Conservation (phyloP, 2,113 vertebrate genomes). For the Prunella fulvescens region DNA sequence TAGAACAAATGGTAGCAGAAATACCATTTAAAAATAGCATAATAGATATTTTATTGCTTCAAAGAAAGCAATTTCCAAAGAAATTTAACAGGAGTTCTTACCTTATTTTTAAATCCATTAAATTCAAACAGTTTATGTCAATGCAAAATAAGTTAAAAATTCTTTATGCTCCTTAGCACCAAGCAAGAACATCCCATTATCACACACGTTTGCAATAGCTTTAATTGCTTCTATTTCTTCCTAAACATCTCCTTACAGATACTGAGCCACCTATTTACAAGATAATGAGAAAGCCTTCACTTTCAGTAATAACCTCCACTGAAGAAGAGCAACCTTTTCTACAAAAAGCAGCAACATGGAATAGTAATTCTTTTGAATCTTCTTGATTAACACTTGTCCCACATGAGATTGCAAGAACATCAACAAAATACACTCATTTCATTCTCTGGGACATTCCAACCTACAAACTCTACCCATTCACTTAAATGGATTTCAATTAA, state of each 20-base stretch:
- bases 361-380: constrained; percentile 2
- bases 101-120: not conserved
- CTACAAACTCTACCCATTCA: not conserved
- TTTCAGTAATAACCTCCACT: not conserved
- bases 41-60: not conserved
- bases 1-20: not conserved
- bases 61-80: not conserved
- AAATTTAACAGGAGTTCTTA: not conserved
- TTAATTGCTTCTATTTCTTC: constrained; percentile 26
- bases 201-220: not conserved
- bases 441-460: not conserved
- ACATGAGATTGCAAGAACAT: not conserved
- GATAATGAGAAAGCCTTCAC: not conserved
- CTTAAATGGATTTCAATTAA: not conserved
- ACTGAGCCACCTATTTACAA: not conserved
- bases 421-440: not conserved
- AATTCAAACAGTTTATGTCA: not conserved
- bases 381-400: not conserved
- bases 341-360: not conserved
- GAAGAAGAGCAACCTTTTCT: not conserved
- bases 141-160: not conserved
- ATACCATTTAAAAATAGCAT: not conserved
- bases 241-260: not conserved
- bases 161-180: not conserved
- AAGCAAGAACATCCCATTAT: not conserved